Conservation (phyloP, 2,797 vertebrate genomes). For the Chromis chromis region DNA sequence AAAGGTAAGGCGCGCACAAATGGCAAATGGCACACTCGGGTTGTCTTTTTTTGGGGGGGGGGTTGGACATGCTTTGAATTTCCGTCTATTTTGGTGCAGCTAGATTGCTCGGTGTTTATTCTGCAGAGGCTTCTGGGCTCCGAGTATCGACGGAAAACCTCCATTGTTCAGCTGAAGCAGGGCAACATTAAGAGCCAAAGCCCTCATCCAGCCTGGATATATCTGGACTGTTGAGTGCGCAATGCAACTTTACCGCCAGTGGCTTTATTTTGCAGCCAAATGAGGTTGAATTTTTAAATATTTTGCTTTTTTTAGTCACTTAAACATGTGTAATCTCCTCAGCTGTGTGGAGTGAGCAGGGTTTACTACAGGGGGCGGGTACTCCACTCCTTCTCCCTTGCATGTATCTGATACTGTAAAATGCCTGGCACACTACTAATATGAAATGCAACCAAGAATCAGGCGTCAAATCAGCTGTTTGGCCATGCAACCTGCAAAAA, state of each 20-base stretch:
- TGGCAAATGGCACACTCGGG: background rate
- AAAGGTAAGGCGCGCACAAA: slow-evolving; percentile 82
- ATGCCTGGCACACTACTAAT: slow-evolving; percentile 27
- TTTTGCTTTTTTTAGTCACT: background rate
- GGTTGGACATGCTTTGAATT: background rate
- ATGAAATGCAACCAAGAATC: background rate
- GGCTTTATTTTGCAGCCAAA: slow-evolving; percentile 4
- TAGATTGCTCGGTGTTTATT: slow-evolving; percentile 5
- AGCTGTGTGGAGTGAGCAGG: slow-evolving; percentile 44
- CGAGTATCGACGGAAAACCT: slow-evolving; percentile 63
- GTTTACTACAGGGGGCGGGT: slow-evolving; percentile 78
- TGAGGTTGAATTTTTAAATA: background rate
- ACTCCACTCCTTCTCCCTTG: slow-evolving; percentile 44
- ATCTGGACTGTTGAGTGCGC: background rate
- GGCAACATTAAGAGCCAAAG: slow-evolving; percentile 39
- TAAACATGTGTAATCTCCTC: slow-evolving; percentile 13
- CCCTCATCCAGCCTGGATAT: background rate
- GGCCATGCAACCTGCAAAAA: background rate
- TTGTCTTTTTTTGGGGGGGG: background rate
- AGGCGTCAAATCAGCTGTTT: slow-evolving; percentile 1
- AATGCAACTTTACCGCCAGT: slow-evolving; percentile 8
- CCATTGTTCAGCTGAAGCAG: slow-evolving; percentile 73
- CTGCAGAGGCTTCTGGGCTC: slow-evolving; percentile 49
- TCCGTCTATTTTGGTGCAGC: slow-evolving; percentile 3
- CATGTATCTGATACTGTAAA: slow-evolving; percentile 51